Conservation (phyloP, 1,140 invertebrate genomes). For the Magallana angulata region DNA sequence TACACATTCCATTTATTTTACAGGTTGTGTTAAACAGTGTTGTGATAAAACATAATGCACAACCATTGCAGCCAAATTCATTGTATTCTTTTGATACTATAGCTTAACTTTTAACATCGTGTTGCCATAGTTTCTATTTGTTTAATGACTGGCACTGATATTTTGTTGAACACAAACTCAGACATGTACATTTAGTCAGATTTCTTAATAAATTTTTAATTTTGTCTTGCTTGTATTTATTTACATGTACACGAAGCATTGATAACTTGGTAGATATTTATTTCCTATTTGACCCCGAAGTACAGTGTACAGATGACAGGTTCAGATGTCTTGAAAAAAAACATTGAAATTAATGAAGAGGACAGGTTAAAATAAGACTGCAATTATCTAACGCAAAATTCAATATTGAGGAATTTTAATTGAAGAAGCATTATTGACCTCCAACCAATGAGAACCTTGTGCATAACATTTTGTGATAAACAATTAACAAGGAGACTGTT, state of each 20-base stretch:
- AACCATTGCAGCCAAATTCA: not conserved
- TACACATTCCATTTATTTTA: slow-evolving; percentile 21
- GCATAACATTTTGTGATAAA: too few species aligned
- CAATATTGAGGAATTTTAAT: too few species aligned
- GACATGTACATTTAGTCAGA: slow-evolving; percentile 27
- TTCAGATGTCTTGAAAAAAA: too few species aligned
- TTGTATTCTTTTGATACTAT: slow-evolving; percentile 3
- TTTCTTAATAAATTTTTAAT: slow-evolving; percentile 36
- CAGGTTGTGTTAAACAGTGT: slow-evolving; percentile 15
- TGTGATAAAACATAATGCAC: slow-evolving; percentile 12
- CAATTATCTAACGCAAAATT: too few species aligned
- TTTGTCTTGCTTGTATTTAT: not conserved
- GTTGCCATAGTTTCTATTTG: slow-evolving; percentile 1
- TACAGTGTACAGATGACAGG: too few species aligned
- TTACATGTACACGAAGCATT: not conserved
- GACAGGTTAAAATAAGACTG: too few species aligned
- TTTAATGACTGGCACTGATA: slow-evolving; percentile 14
- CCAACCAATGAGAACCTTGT: too few species aligned
- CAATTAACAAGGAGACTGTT: too few species aligned
- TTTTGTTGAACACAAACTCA: slow-evolving; percentile 24
- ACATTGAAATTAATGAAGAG: too few species aligned
- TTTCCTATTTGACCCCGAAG: too few species aligned
- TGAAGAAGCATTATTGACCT: too few species aligned
- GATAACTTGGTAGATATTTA: too few species aligned
- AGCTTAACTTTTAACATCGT: not conserved